phyloP scores from a whole-genome alignment of 2,113 vertebrate genomes.

The Heterotis niloticus region DNA sequence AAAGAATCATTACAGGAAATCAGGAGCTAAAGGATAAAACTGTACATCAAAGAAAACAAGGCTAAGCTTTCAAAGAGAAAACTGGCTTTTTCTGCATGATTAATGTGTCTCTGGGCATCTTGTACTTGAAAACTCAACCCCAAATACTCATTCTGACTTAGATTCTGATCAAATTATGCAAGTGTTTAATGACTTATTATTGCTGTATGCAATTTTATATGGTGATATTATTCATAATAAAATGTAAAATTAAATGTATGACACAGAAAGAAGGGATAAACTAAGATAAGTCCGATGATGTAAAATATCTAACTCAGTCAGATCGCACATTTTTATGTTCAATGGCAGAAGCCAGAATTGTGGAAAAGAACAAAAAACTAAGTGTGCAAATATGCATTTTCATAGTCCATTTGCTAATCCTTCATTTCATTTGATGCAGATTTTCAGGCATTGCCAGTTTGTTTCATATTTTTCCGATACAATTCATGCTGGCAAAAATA shows the following conservation, averaged over 20 bases:
- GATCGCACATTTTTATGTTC: not conserved
- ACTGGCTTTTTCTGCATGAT: not conserved
- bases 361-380: no score
- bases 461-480: not conserved
- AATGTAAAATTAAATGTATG: no score
- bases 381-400: no score
- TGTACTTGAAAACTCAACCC: not conserved
- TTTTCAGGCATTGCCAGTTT: not conserved
- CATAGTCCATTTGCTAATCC: not conserved
- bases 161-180: not conserved
- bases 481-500: slow-evolving; percentile 5
- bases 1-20: not conserved
- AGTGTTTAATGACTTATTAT: not conserved
- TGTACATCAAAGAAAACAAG: not conserved
- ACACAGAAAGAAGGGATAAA: not conserved
- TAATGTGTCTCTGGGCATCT: not conserved
- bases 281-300: not conserved
- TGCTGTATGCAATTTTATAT: not conserved
- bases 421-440: not conserved
- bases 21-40: not conserved
- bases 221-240: not conserved
- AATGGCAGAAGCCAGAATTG: not conserved
- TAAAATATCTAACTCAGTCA: not conserved
- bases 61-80: not conserved
- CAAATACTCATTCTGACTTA: not conserved